phyloP scores from a whole-genome alignment of 2,888 invertebrate species.

The Chymomyza fuscimana region DNA sequence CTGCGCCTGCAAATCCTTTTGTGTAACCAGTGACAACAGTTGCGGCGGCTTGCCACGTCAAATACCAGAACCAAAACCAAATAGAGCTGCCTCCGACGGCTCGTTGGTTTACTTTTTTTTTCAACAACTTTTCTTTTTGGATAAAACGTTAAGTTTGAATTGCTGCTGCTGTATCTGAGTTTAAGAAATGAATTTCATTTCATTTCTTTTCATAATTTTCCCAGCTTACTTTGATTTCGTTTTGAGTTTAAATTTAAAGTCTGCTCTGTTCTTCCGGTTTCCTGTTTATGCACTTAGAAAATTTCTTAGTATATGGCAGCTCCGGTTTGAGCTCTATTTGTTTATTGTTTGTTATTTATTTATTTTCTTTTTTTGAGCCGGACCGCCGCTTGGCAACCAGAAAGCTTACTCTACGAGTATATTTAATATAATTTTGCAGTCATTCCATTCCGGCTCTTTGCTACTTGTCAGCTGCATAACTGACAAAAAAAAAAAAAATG shows the following conservation, averaged over 20 bases:
- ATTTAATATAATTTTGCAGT: slow-evolving; percentile 51
- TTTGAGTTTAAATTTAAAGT: background rate
- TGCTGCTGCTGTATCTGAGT: background rate
- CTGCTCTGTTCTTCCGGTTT: background rate
- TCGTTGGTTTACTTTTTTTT: slow-evolving; percentile 39
- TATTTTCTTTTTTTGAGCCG: background rate
- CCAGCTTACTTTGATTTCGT: background rate
- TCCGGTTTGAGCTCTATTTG: background rate
- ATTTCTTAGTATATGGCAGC: background rate
- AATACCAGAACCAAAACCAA: slow-evolving; percentile 50
- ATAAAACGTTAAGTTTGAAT: background rate
- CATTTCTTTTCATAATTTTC: background rate
- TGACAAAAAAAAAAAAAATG: slow-evolving; percentile 39
- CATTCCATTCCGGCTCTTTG: slow-evolving; percentile 25
- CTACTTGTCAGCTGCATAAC: slow-evolving; percentile 64
- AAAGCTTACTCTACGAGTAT: background rate
- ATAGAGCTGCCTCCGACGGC: slow-evolving; percentile 1
- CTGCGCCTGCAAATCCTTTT: slow-evolving; percentile 60
- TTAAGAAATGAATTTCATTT: background rate
- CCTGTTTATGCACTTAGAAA: background rate
- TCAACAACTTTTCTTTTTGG: slow-evolving; percentile 30
- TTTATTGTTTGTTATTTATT: too few species aligned
- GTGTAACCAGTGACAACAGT: slow-evolving; percentile 68
- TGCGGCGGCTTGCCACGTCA: slow-evolving; percentile 39
- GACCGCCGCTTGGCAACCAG: background rate